A percentile compares a stretch with the other conserved stretches of the same genome.
Conservation (phyloP, 1,140 invertebrate genomes). For the Archegozetes longisetosus region DNA sequence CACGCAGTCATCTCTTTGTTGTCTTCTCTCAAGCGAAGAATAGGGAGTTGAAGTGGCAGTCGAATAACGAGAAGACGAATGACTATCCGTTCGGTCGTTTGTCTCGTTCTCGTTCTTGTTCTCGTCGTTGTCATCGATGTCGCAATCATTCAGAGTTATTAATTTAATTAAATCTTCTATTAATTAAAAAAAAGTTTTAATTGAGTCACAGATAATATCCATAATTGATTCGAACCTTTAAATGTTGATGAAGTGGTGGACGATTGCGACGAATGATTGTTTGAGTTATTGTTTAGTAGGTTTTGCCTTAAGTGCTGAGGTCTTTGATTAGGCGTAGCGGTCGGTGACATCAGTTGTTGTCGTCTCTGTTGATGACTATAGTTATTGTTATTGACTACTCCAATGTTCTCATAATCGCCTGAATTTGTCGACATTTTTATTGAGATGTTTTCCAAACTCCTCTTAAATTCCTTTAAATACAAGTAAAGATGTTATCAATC, state of each 20-base stretch:
- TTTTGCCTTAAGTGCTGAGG: neutral
- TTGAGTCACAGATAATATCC: neutral
- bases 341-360: neutral
- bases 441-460: too few relatives aligned
- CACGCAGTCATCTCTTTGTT: neutral
- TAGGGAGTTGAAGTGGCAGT: slow-evolving; percentile 19
- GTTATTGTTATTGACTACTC: too few relatives aligned
- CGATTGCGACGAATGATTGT: neutral
- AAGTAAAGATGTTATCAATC: too few relatives aligned
- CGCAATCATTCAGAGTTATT: slow-evolving; percentile 7
- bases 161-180: slow-evolving; percentile 9
- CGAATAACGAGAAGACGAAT: slow-evolving; percentile 7
- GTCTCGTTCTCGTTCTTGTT: neutral
- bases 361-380: too few relatives aligned
- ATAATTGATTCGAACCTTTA: slow-evolving; percentile 4
- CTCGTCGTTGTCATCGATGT: neutral
- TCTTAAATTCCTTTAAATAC: too few relatives aligned
- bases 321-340: neutral
- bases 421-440: too few relatives aligned
- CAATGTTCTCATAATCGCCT: too few relatives aligned
- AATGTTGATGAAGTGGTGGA: slow-evolving; percentile 4
- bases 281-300: neutral
- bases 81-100: neutral
- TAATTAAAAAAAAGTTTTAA: neutral
- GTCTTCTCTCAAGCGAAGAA: slow-evolving; percentile 19